phyloP scores from a whole-genome alignment of 2,888 invertebrate species.

The Trilocha varians region DNA sequence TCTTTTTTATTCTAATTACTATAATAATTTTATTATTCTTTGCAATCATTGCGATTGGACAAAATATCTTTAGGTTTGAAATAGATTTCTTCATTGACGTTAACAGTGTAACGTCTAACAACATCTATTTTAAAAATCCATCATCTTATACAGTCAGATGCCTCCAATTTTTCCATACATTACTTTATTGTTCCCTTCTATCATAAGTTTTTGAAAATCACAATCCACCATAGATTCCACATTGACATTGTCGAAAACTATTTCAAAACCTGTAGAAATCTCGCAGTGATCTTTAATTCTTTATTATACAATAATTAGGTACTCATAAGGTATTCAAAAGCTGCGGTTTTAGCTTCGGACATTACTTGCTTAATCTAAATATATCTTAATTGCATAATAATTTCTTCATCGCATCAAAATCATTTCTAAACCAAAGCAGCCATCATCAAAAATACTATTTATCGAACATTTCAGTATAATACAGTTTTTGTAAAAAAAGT shows the following conservation, averaged over 20 bases:
- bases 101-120: neutral
- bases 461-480: too few species aligned
- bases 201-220: constrained; percentile 16
- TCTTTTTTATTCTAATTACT: constrained; percentile 40
- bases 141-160: neutral
- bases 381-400: constrained; percentile 1
- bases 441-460: too few species aligned
- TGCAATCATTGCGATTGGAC: constrained; percentile 46
- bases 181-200: neutral
- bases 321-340: constrained; percentile 31
- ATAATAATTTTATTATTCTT: constrained; percentile 34
- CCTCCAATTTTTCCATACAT: neutral
- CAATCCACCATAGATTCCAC: constrained; percentile 16
- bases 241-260: constrained; percentile 35
- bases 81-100: constrained; percentile 44
- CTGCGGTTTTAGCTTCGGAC: constrained; percentile 33
- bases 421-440: too few species aligned
- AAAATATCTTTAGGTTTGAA: constrained; percentile 53
- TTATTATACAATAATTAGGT: constrained; percentile 12
- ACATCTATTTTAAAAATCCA: constrained; percentile 6
- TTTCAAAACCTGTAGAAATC: constrained; percentile 63
- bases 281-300: constrained; percentile 27
- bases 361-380: constrained; percentile 19
- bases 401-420: too few species aligned
- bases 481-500: too few species aligned